phyloP scores from a whole-genome alignment of 2,888 invertebrate genomes.

The Hedychridium roseum region DNA sequence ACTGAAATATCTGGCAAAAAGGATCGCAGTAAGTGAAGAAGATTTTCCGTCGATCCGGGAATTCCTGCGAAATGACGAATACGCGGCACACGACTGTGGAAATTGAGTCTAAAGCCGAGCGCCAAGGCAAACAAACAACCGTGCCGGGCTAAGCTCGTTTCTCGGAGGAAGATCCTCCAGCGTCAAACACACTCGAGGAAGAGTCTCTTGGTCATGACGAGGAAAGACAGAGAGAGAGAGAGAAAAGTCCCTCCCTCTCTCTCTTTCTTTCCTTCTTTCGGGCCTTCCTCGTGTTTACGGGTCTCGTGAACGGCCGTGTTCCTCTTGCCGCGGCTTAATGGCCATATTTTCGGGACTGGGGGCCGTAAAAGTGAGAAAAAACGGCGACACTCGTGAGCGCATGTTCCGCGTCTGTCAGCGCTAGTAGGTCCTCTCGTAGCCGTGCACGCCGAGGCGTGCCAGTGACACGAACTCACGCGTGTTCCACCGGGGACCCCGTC shows the following conservation, averaged over 20 bases:
- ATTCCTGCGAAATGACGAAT: no score
- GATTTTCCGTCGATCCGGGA: no score
- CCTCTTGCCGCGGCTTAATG: slow-evolving; percentile 42
- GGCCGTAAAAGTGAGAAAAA: slow-evolving; percentile 54
- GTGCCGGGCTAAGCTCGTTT: background rate
- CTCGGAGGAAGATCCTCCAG: background rate
- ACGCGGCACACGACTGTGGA: slow-evolving; percentile 5
- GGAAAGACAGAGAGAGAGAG: background rate
- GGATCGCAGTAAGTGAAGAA: no score
- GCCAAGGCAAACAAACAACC: slow-evolving; percentile 14
- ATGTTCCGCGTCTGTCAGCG: slow-evolving; percentile 56
- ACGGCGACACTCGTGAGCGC: slow-evolving; percentile 50
- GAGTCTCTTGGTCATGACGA: background rate
- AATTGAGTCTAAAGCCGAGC: slow-evolving; percentile 13
- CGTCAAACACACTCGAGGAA: no score
- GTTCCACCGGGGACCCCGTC: no score
- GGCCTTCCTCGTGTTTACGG: slow-evolving; percentile 35
- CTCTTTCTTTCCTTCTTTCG: no score
- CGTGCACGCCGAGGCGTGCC: slow-evolving; percentile 21
- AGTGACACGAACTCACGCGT: slow-evolving; percentile 7
- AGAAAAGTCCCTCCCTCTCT: no score
- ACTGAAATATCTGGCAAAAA: no score
- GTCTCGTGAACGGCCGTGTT: slow-evolving; percentile 33
- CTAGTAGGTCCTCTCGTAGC: slow-evolving; percentile 24
- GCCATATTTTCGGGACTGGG: slow-evolving; percentile 48